A percentile compares a stretch with the other conserved stretches of the same genome.
Evolutionary conservation across 2,113 vertebrate species (phyloP).

Genomic region (Rhineura floridana): DNA sequence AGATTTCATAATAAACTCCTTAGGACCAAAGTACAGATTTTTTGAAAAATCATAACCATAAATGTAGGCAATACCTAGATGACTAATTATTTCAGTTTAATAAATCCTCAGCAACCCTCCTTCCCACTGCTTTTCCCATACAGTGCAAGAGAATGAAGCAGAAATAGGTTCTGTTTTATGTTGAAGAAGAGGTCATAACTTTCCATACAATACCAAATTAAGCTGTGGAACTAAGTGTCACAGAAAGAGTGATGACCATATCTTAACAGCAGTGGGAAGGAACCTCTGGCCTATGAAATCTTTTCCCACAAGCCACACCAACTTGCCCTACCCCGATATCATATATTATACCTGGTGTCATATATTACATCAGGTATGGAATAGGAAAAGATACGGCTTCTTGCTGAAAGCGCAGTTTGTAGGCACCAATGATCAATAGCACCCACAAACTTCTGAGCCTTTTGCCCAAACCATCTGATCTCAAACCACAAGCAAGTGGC

Average conservation of each 20-base stretch:
- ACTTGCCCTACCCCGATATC: too few relatives aligned
- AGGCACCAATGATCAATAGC: too few relatives aligned
- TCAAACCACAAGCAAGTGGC: too few relatives aligned
- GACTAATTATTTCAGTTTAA: not conserved
- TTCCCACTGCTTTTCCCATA: not conserved
- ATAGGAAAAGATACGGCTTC: too few relatives aligned
- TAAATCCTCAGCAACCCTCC: not conserved
- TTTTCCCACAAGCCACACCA: too few relatives aligned
- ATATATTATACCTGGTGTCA: too few relatives aligned
- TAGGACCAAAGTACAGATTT: not conserved
- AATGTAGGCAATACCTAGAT: not conserved
- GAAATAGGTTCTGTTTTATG: not conserved
- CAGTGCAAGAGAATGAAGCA: not conserved
- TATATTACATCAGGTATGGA: too few relatives aligned
- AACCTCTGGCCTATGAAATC: too few relatives aligned
- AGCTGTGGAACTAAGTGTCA: not conserved
- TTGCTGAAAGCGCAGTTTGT: too few relatives aligned
- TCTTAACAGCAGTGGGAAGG: not conserved
- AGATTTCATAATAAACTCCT: not conserved
- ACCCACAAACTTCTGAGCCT: too few relatives aligned
- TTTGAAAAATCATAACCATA: not conserved
- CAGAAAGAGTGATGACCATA: not conserved
- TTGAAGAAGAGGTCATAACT: not conserved
- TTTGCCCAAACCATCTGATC: too few relatives aligned
- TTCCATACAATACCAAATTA: not conserved